Conservation (phyloP, 2,113 vertebrate genomes). For the Neopipo cinnamomea region DNA sequence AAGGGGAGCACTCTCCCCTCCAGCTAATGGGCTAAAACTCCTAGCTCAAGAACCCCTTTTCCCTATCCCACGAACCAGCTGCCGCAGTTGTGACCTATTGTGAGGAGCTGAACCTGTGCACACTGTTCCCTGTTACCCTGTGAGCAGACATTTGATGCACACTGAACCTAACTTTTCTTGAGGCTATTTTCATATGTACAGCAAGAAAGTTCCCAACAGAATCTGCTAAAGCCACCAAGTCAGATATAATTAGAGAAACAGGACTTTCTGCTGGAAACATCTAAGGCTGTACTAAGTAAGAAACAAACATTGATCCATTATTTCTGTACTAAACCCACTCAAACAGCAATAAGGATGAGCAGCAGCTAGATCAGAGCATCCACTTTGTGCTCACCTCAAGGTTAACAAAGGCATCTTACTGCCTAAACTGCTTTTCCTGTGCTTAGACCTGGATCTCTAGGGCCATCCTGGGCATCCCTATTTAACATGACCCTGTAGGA, state of each 20-base stretch:
- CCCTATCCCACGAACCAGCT: no score
- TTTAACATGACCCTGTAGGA: not conserved
- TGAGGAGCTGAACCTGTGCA: not conserved
- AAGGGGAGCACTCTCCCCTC: no score
- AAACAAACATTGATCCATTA: fast-evolving
- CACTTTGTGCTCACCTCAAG: not conserved
- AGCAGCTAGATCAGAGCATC: not conserved
- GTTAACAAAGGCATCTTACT: not conserved
- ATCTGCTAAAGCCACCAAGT: not conserved
- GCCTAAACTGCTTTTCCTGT: not conserved
- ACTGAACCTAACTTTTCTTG: not conserved
- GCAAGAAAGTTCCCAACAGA: not conserved
- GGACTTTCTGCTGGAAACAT: not conserved
- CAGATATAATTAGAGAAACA: not conserved
- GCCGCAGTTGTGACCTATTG: not conserved
- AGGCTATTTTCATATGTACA: not conserved
- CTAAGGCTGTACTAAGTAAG: not conserved
- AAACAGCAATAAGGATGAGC: not conserved
- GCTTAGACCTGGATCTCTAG: not conserved
- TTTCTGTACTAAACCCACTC: not conserved
- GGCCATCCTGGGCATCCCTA: not conserved
- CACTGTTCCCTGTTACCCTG: not conserved
- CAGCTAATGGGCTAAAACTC: no score
- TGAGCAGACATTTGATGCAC: not conserved
- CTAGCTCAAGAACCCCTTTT: no score